Evolutionary conservation across 2,113 vertebrate genomes (phyloP).

Genomic region (Plecturocebus donacophilus): DNA sequence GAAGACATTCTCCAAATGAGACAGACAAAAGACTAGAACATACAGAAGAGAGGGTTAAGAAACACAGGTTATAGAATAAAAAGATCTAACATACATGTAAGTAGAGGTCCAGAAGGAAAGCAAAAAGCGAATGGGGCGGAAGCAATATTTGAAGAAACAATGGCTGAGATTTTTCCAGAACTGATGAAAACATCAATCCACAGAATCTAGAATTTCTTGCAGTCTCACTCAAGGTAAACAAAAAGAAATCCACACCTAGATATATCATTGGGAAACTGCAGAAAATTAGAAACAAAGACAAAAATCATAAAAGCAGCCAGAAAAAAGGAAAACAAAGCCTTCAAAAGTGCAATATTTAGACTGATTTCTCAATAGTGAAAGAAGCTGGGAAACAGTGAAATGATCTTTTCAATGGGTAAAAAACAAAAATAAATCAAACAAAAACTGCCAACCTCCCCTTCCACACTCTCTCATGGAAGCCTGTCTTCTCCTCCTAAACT

Average conservation of each 20-base stretch:
- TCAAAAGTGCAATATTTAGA: not conserved
- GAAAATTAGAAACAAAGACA: slow-evolving; percentile 22
- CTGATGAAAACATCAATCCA: slow-evolving; percentile 38
- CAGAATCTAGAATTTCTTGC: slow-evolving; percentile 18
- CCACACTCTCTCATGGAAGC: too few relatives aligned
- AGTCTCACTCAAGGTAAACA: slow-evolving; percentile 37
- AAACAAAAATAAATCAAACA: not conserved
- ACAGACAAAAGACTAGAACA: not conserved
- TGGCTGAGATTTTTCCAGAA: not conserved
- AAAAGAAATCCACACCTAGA: slow-evolving; percentile 27
- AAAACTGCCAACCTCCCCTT: not conserved
- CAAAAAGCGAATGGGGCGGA: not conserved
- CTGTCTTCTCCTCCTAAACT: too few relatives aligned
- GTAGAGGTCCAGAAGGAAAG: not conserved
- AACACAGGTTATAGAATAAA: not conserved
- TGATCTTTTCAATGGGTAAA: not conserved
- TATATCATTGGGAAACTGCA: not conserved
- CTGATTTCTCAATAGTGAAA: not conserved
- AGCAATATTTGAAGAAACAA: not conserved
- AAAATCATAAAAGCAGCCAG: not conserved
- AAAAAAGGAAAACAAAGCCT: not conserved
- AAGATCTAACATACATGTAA: not conserved
- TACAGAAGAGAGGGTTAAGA: not conserved
- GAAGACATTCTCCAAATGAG: slow-evolving; percentile 12
- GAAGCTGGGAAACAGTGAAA: not conserved